Evolutionary conservation across 2,888 invertebrate genomes (phyloP).

Genomic region (Meiosimyza platycephala): DNA sequence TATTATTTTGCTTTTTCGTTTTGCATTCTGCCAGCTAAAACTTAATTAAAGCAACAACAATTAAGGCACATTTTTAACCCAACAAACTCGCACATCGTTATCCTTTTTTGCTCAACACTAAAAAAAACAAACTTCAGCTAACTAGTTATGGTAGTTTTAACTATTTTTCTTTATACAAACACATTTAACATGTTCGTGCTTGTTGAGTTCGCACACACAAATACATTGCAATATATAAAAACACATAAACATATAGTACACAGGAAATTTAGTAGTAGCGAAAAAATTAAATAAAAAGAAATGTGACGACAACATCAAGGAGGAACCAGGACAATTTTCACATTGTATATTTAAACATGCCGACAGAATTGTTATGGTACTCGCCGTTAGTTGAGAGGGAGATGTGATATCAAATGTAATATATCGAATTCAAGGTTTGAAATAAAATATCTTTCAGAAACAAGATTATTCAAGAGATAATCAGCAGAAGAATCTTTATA

Average conservation of each 20-base stretch:
- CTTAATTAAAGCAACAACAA: constrained; percentile 22
- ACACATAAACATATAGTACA: constrained; percentile 27
- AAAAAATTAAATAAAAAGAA: constrained; percentile 25
- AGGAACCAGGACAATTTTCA: constrained; percentile 49
- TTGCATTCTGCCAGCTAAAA: background rate
- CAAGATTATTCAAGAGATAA: no score
- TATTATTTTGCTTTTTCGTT: no score
- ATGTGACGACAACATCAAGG: constrained; percentile 38
- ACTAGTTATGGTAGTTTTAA: constrained; percentile 17
- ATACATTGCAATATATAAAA: background rate
- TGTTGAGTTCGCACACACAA: background rate
- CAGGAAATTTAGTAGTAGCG: constrained; percentile 28
- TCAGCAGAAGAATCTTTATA: no score
- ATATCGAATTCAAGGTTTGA: constrained; percentile 9
- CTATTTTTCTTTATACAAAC: constrained; percentile 18
- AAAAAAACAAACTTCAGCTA: background rate
- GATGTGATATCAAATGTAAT: constrained; percentile 37
- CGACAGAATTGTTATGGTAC: constrained; percentile 37
- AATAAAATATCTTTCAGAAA: background rate
- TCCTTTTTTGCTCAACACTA: background rate
- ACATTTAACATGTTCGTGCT: constrained; percentile 20
- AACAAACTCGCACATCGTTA: constrained; percentile 24
- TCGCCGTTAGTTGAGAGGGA: constrained; percentile 25
- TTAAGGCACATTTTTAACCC: constrained; percentile 30
- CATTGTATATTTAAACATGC: constrained; percentile 47